Evolutionary conservation across 2,113 vertebrate species (phyloP).

Genomic region (Microtus oregoni): DNA sequence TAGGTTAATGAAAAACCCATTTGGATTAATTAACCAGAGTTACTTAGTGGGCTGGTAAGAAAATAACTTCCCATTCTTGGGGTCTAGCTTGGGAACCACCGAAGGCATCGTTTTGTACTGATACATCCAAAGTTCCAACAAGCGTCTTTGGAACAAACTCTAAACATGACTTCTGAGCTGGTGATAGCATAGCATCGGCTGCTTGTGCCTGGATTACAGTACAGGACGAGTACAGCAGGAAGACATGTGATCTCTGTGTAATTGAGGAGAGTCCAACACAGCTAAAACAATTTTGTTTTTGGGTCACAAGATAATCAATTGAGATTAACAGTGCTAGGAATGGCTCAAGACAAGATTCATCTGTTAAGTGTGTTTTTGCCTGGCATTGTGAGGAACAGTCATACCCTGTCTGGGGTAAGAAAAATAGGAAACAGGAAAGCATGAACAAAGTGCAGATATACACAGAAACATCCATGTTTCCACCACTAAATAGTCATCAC

Average conservation of each 20-base stretch:
- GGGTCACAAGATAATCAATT: neutral
- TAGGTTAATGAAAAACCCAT: constrained; percentile 5
- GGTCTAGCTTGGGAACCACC: neutral
- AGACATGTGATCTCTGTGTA: neutral
- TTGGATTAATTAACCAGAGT: neutral
- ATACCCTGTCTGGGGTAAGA: neutral
- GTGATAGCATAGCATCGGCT: neutral
- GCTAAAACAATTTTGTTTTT: constrained; percentile 38
- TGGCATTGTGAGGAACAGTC: neutral
- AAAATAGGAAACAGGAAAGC: neutral
- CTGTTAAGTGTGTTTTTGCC: neutral
- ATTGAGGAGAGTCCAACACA: neutral
- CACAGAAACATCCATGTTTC: neutral
- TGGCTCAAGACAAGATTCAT: neutral
- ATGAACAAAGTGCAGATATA: neutral
- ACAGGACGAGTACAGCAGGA: neutral
- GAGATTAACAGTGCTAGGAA: neutral
- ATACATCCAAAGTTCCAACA: neutral
- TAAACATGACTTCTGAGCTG: neutral
- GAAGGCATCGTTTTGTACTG: neutral
- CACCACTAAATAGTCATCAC: constrained; percentile 22
- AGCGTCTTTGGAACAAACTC: neutral
- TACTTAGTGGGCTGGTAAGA: constrained; percentile 40
- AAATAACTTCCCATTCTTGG: neutral
- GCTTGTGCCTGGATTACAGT: neutral